A percentile compares a stretch with the other conserved stretches of the same genome.
These are phyloP conservation scores for Misgurnus mizolepis DNA, from an alignment of 2,113 vertebrate species.

Conservation along the genomic window DNA sequence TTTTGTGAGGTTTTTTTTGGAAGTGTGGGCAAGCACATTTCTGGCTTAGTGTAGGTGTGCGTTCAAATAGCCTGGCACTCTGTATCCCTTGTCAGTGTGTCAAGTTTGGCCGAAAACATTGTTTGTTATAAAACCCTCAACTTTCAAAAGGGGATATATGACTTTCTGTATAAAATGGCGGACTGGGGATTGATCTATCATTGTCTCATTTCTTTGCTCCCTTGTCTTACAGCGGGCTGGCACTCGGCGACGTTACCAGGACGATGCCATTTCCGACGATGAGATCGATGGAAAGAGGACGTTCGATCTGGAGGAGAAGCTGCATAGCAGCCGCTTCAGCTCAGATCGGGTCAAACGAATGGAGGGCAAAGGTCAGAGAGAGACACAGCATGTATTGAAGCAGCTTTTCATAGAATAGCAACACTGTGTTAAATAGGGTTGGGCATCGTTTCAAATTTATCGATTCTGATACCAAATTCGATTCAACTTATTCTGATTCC, in stretches of 20 bases:
- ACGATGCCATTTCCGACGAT: conserved; percentile 96
- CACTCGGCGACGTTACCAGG: conserved; percentile 92
- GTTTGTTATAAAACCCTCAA: background rate
- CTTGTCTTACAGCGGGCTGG: conserved; percentile 83
- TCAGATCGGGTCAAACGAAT: conserved; percentile 89
- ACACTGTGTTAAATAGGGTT: background rate
- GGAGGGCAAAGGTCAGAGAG: conserved; percentile 89
- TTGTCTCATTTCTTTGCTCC: conserved; percentile 26
- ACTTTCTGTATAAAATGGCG: background rate
- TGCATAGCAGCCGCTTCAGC: conserved; percentile 83
- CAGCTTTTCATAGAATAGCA: too few species aligned
- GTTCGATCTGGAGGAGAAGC: conserved; percentile 94
- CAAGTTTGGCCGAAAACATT: background rate
- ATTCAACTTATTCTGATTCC: too few species aligned
- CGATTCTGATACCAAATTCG: too few species aligned
- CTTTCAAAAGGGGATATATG: background rate
- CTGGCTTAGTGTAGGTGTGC: conserved; percentile 2
- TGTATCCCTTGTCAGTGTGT: background rate
- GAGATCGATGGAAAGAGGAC: conserved; percentile 97
- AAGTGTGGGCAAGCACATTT: background rate
- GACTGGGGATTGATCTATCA: background rate
- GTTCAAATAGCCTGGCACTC: background rate
- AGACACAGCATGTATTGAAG: background rate
- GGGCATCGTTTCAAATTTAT: too few species aligned
- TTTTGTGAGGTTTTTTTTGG: background rate